Conservation (phyloP, 2,113 vertebrate genomes). For the Microcebus ravelobensis region DNA sequence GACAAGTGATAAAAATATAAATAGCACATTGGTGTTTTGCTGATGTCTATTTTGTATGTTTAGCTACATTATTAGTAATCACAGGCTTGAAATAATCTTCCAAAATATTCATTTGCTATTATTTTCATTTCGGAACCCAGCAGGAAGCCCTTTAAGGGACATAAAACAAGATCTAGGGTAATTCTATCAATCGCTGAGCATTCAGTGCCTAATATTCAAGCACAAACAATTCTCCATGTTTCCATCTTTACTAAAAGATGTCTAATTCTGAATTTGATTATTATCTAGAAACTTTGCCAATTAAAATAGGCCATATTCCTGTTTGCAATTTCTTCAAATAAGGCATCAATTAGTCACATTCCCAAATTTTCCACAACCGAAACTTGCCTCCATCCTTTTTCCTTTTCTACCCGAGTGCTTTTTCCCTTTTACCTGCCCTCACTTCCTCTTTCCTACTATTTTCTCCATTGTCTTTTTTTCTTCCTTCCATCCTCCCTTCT, state of each 20-base stretch:
- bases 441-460: not conserved
- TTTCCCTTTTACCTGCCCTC: not conserved
- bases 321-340: not conserved
- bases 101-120: constrained; percentile 34
- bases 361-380: not conserved
- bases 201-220: not conserved
- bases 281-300: not conserved
- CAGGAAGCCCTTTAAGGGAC: not conserved
- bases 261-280: constrained; percentile 8
- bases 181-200: not conserved
- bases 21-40: not conserved
- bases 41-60: constrained; percentile 47
- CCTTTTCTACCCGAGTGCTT: not conserved
- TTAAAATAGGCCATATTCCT: not conserved
- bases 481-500: not conserved
- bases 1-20: constrained; percentile 42
- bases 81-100: not conserved
- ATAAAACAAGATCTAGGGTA: constrained; percentile 29
- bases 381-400: not conserved
- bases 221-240: not conserved
- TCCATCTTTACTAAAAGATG: not conserved
- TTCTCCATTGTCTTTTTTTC: not conserved
- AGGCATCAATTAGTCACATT: not conserved
- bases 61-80: constrained; percentile 46
- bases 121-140: not conserved